Evolutionary conservation across 2,797 vertebrate genomes (phyloP).

Genomic region (Geotrypetes seraphini): DNA sequence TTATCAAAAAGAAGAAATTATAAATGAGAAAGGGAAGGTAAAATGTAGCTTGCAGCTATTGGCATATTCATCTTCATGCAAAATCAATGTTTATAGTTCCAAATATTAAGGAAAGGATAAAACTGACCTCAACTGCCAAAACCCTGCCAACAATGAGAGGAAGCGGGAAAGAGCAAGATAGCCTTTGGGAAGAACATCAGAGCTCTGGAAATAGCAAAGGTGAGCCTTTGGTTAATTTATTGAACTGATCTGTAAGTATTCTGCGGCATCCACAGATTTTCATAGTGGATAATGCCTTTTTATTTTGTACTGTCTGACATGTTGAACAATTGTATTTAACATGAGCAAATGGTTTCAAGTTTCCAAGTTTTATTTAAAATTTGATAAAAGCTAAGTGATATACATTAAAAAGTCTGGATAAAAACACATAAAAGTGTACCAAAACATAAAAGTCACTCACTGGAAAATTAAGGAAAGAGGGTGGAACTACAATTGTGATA

Average conservation of each 20-base stretch:
- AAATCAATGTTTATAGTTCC: conserved; percentile 29
- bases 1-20: conserved; percentile 7
- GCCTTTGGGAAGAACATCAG: background rate
- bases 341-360: no score
- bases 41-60: conserved; percentile 27
- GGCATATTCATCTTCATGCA: conserved; percentile 27
- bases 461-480: no score
- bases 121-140: conserved; percentile 31
- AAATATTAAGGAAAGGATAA: conserved; percentile 43
- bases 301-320: no score
- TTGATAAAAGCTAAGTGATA: no score
- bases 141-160: conserved; percentile 28
- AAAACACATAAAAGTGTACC: no score
- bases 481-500: no score
- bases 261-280: conserved; percentile 27
- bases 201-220: background rate
- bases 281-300: conserved; percentile 19
- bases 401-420: no score
- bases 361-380: no score
- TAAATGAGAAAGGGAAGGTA: background rate
- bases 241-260: conserved; percentile 2
- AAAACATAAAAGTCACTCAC: no score
- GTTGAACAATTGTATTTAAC: no score
- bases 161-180: conserved; percentile 4
- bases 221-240: conserved; percentile 11